Base-by-base conservation (phyloP, 2,888 invertebrate species). In the Thymelicus lineola region DNA sequence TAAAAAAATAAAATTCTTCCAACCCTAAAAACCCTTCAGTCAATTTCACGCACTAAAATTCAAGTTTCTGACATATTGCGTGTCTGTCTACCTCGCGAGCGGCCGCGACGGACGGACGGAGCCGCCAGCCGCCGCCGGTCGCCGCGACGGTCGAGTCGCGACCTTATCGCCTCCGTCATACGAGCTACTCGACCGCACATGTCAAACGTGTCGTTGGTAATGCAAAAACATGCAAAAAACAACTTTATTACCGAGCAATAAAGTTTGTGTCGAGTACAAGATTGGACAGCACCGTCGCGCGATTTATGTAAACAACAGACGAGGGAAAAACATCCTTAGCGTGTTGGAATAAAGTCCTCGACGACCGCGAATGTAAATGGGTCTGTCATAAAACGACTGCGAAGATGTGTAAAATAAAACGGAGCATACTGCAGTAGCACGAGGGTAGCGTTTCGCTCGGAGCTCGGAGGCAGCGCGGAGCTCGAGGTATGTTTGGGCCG, bases 11-110 rank as follows among this genome's bases (percentile, higher is more conserved):
- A 42, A 67, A 66, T 60, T 66, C 58, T 20, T 42, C 42, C 61
- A 20, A 15, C 36, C 60, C 61, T 48, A 42, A 35, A 55, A 38
- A 62, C 35, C 60, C 17, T 61, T 50, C 50, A 60, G 67, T 67
- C 67, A 67, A 68, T 57, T 68, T 68, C 61, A 68, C 62, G 68
- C 68, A 62, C 62, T 62, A 68, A 68, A 62, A 62, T 62, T 68
- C 68, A 62, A 48, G 62, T 55, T 68, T 36, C 55, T 68, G 68
- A 68, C 68, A 68, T 62, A 68, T 68, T 68, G 68, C 62, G 46
- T 62, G 60, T 66, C 59, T 42, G 66, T 55, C 59, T 60, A 12
- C 50, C 38, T 17, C 59, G 28, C 14, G 50, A 14, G 42, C 66
- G 17, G 14, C 1, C n/a, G 35, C 5, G 10, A 12, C 57, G 57